Percentiles rank a stretch among this genome's conserved stretches.
phyloP scores from a whole-genome alignment of 2,888 invertebrate genomes.

The Tachystola acroxantha region DNA sequence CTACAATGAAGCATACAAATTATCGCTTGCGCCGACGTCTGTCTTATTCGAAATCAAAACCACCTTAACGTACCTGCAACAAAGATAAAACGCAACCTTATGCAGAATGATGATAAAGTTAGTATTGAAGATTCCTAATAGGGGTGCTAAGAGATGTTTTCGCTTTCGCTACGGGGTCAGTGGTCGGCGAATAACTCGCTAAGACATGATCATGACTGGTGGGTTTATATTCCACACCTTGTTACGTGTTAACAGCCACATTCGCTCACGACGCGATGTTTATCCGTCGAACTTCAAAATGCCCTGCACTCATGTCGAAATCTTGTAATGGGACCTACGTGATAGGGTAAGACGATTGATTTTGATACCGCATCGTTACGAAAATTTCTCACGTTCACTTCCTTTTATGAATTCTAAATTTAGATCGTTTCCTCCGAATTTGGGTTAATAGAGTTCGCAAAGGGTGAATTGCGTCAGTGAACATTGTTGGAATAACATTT shows the following conservation, averaged over 20 bases:
- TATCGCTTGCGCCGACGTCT: slow-evolving; percentile 67
- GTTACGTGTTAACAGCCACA: slow-evolving; percentile 77
- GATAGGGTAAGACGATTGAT: slow-evolving; percentile 36
- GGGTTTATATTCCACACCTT: slow-evolving; percentile 75
- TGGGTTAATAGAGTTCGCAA: slow-evolving; percentile 2
- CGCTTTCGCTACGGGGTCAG: slow-evolving; percentile 52
- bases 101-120: slow-evolving; percentile 9
- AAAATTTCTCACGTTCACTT: slow-evolving; percentile 14
- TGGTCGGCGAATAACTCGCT: slow-evolving; percentile 74
- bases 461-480: not conserved
- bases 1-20: slow-evolving; percentile 75
- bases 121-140: slow-evolving; percentile 14
- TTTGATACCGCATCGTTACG: slow-evolving; percentile 17
- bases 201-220: slow-evolving; percentile 77
- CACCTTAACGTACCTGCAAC: slow-evolving; percentile 26
- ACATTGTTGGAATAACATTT: too few relatives aligned
- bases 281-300: slow-evolving; percentile 69
- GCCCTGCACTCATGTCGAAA: slow-evolving; percentile 50
- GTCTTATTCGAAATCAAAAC: slow-evolving; percentile 42
- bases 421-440: slow-evolving; percentile 1
- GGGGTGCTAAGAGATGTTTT: slow-evolving; percentile 36
- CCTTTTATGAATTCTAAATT: slow-evolving; percentile 10
- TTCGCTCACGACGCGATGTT: slow-evolving; percentile 75
- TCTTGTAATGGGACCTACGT: slow-evolving; percentile 57
- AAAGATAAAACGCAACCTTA: slow-evolving; percentile 12